phyloP scores from a whole-genome alignment of 2,797 vertebrate genomes.

The Sphaeramia orbicularis region DNA sequence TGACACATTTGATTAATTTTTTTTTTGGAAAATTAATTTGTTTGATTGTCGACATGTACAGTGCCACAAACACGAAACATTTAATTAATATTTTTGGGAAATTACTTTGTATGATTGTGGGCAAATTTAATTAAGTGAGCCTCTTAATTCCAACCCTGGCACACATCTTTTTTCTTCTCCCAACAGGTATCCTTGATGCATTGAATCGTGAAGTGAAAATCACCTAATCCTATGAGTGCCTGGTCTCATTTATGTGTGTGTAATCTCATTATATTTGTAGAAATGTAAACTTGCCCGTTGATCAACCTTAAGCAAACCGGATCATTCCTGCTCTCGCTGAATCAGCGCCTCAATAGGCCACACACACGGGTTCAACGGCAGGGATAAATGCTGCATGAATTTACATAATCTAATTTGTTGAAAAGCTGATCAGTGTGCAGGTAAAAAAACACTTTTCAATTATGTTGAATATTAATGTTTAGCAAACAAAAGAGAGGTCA shows the following conservation, averaged over 20 bases:
- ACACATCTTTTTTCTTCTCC: constrained; percentile 1
- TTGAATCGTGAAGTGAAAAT: not conserved
- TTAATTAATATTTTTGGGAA: not conserved
- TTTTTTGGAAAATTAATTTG: no score
- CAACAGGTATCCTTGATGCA: constrained; percentile 8
- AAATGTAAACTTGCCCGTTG: constrained; percentile 27
- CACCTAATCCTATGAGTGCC: not conserved
- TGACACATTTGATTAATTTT: constrained; percentile 4
- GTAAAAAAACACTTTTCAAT: not conserved
- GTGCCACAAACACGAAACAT: no score
- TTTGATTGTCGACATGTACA: no score
- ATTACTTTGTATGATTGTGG: not conserved
- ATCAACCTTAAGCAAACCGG: constrained; percentile 14
- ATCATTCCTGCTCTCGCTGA: not conserved
- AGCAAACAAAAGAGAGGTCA: constrained; percentile 6
- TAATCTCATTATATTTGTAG: constrained; percentile 12
- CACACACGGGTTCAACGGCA: not conserved
- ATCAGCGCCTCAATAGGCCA: not conserved
- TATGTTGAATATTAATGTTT: constrained; percentile 7
- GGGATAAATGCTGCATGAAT: not conserved
- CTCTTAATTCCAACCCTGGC: constrained; percentile 4
- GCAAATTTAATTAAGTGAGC: constrained; percentile 26
- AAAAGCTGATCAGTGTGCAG: constrained; percentile 15
- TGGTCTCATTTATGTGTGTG: constrained; percentile 11
- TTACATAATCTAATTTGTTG: constrained; percentile 9